phyloP scores from a whole-genome alignment of 2,113 vertebrate species.

The Crotalus tigris region DNA sequence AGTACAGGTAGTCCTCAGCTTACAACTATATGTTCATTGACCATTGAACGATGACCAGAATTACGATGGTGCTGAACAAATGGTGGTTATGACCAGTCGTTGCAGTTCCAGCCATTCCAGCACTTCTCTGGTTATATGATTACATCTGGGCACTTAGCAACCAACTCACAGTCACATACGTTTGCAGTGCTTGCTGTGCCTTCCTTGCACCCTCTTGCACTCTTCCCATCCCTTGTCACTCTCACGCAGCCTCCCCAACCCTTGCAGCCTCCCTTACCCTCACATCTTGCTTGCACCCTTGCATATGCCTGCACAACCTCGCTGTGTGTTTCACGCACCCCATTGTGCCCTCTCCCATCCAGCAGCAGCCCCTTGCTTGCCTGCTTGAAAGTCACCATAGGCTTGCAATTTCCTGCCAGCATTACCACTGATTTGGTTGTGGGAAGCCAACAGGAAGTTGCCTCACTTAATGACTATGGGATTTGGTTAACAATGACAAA shows the following conservation, averaged over 20 bases:
- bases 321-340: background rate
- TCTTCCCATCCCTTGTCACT: background rate
- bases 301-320: background rate
- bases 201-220: background rate
- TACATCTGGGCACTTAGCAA: background rate
- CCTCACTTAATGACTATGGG: background rate
- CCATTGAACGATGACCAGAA: background rate
- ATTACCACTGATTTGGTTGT: background rate
- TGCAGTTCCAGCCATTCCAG: background rate
- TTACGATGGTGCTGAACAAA: background rate
- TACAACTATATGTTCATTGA: background rate
- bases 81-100: background rate
- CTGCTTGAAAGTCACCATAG: background rate
- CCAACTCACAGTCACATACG: background rate
- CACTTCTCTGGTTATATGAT: background rate
- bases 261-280: background rate
- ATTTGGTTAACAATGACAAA: background rate
- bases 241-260: background rate
- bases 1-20: background rate
- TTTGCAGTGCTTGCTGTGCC: background rate
- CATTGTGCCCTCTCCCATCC: background rate
- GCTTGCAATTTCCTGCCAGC: background rate
- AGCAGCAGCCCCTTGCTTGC: background rate
- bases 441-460: background rate
- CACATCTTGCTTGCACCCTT: background rate